A percentile compares a stretch with the other conserved stretches of the same genome.
phyloP scores from a whole-genome alignment of 2,113 vertebrate genomes.

The Athene cunicularia region DNA sequence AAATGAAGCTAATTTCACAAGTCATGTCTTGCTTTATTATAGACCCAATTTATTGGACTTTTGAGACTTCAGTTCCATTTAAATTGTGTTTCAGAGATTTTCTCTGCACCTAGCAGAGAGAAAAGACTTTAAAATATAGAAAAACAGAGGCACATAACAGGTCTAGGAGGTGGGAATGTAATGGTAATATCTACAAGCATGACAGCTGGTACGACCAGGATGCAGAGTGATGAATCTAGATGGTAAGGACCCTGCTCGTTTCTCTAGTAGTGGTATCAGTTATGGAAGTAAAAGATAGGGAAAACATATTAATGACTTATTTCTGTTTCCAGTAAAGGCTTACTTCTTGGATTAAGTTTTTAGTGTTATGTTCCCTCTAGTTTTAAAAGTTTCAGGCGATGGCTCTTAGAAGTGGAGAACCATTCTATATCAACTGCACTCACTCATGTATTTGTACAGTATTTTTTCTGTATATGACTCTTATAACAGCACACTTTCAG shows the following conservation, averaged over 20 bases:
- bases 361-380: background rate
- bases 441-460: fast-evolving
- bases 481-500: background rate
- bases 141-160: background rate
- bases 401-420: background rate
- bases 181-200: background rate
- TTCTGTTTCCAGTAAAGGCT: background rate
- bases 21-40: background rate
- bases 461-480: background rate
- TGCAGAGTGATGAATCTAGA: background rate
- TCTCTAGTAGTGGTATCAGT: background rate
- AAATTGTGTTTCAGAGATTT: background rate
- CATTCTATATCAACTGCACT: background rate
- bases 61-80: background rate
- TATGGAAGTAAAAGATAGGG: background rate
- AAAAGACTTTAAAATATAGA: background rate
- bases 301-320: background rate
- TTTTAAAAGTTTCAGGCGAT: background rate
- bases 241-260: fast-evolving
- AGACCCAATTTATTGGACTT: background rate
- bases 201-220: background rate
- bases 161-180: background rate
- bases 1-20: background rate
- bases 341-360: background rate
- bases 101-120: background rate